phyloP scores from a whole-genome alignment of 2,888 invertebrate species.

The Ophioninae sp. region DNA sequence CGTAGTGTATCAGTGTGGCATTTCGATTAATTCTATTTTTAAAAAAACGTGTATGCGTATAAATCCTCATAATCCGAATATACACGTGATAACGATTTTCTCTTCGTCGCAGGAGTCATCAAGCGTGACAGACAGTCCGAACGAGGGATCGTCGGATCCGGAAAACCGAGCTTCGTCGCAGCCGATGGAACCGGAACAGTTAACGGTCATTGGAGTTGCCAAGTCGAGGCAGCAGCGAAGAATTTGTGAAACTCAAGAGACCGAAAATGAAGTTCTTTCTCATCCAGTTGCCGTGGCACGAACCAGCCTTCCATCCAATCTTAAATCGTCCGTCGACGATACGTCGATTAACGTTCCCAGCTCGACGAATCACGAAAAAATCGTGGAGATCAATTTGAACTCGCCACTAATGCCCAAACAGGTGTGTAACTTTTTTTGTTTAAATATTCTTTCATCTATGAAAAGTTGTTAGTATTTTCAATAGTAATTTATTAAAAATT shows the following conservation, averaged over 20 bases:
- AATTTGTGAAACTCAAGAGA: slow-evolving; percentile 26
- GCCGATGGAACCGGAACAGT: slow-evolving; percentile 56
- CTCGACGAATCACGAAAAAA: slow-evolving; percentile 46
- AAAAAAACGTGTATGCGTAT: background rate
- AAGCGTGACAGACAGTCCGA: slow-evolving; percentile 64
- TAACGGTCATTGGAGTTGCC: background rate
- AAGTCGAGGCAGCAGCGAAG: slow-evolving; percentile 23
- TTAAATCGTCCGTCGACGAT: slow-evolving; percentile 12
- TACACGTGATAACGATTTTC: slow-evolving; percentile 13
- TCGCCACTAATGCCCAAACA: slow-evolving; percentile 73
- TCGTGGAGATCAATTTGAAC: slow-evolving; percentile 70
- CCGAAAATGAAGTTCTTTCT: slow-evolving; percentile 17
- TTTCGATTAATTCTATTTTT: background rate
- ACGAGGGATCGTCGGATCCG: slow-evolving; percentile 50
- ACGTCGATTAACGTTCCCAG: background rate
- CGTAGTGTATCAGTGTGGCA: background rate
- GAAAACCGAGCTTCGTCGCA: slow-evolving; percentile 41
- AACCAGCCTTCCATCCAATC: slow-evolving; percentile 25
- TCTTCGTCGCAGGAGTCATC: slow-evolving; percentile 72
- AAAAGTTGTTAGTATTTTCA: background rate
- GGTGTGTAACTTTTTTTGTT: slow-evolving; percentile 44
- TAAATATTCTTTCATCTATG: background rate
- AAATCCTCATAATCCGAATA: background rate
- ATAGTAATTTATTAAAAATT: no score
- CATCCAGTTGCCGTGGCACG: slow-evolving; percentile 10